Percentiles rank a stretch among this genome's conserved stretches.
Conservation (phyloP, 2,113 vertebrate genomes). For the Chitala chitala region DNA sequence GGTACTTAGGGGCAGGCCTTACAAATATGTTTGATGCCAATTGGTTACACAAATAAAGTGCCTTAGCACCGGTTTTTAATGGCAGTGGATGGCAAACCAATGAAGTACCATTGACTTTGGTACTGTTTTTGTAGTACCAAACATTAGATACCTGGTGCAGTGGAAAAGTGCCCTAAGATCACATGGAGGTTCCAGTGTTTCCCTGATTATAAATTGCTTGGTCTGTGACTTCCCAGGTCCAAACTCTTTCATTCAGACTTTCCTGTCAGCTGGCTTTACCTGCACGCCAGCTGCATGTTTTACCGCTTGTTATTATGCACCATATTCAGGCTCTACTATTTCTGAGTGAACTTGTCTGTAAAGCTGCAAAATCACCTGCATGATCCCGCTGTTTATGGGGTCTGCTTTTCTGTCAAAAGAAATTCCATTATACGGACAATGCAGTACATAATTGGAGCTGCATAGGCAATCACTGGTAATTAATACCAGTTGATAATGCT, state of each 20-base stretch:
- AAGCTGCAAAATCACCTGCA: neutral
- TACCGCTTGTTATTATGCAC: neutral
- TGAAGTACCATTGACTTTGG: too few species aligned
- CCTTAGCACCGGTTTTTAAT: too few species aligned
- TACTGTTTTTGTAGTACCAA: neutral
- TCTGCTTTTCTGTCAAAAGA: slow-evolving; percentile 8
- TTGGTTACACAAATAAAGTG: too few species aligned
- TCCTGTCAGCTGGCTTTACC: neutral
- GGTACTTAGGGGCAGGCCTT: too few species aligned
- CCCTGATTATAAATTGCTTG: neutral
- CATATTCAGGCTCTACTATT: neutral
- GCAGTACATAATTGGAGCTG: neutral
- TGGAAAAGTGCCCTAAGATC: too few species aligned
- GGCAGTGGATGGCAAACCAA: too few species aligned
- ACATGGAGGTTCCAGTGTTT: too few species aligned
- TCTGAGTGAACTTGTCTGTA: neutral
- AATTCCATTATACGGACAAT: neutral
- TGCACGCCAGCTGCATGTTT: neutral
- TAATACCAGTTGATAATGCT: neutral
- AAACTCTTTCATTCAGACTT: too few species aligned
- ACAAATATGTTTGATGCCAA: too few species aligned
- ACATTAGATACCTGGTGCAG: too few species aligned
- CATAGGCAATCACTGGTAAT: neutral
- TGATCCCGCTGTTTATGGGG: neutral
- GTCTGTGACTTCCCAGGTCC: neutral